A percentile compares a stretch with the other conserved stretches of the same genome.
These are phyloP conservation scores for Lypha dubia DNA, from an alignment of 2,888 invertebrate species.

Conservation along the genomic window DNA sequence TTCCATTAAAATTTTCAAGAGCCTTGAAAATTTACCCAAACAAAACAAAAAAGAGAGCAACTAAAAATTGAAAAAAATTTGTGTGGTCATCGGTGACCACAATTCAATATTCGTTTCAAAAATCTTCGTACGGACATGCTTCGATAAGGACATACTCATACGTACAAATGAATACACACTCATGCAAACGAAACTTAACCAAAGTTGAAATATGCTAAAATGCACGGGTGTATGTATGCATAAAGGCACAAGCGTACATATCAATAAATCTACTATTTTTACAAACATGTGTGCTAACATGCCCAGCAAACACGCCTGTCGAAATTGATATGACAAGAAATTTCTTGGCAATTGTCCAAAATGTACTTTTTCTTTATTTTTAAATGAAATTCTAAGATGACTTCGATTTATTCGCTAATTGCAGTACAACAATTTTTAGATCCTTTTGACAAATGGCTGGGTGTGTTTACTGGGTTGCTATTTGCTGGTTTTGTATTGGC, in stretches of 20 bases:
- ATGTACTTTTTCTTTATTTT: too few relatives aligned
- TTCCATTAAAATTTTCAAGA: constrained; percentile 21
- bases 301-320: not conserved
- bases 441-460: too few relatives aligned
- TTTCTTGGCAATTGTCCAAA: too few relatives aligned
- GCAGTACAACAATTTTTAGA: not conserved
- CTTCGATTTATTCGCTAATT: not conserved
- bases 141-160: constrained; percentile 2
- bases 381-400: not conserved
- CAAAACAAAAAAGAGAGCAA: constrained; percentile 30
- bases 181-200: constrained; percentile 8
- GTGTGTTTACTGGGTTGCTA: constrained; percentile 1
- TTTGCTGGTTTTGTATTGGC: constrained; percentile 45
- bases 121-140: constrained; percentile 20
- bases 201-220: constrained; percentile 41
- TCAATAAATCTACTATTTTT: not conserved
- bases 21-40: constrained; percentile 8
- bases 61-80: constrained; percentile 41
- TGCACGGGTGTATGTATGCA: not conserved
- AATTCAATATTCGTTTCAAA: constrained; percentile 68
- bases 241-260: not conserved
- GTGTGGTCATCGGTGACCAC: constrained; percentile 61
- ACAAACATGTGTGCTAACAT: not conserved
- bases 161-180: not conserved
- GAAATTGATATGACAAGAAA: too few relatives aligned